Evolutionary conservation across 1,140 invertebrate species (phyloP), one percentile per base, ranked within the genome.

Genomic region (Globodera ellingtonae): DNA sequence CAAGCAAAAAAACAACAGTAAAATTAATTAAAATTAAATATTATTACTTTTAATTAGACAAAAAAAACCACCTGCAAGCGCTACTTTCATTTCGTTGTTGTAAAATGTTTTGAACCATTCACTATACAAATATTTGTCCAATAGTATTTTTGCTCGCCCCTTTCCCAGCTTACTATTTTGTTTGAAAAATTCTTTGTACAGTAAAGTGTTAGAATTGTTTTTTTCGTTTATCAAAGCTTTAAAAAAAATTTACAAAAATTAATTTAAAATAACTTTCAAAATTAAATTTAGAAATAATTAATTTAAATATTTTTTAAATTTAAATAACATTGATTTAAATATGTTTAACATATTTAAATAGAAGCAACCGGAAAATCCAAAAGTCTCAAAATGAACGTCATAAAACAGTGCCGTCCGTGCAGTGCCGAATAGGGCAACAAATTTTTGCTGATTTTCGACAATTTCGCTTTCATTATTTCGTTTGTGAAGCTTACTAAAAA

Each of bases 101-200:
- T 18, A 62, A 62, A 18, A 62, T 18, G 13, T 62, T 62, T 21
- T 6, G 13, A 15, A 10, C 56, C 56, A 62, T 62, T 62, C 56
- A 15, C 56, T 62, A 18, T 62, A 62, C 56, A 62, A 62, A 62
- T 62, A 62, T 62, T 62, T 62, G 56, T 62, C 56, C 56, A 62
- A 62, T 5, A 18, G 4, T 18, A 62, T 62, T 62, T 62, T 62
- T 62, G 56, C 5, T 6, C 56, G 10, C 56, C 56, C n/a, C 18
- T 62, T 62, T 62, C 56, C 56, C 6, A 62, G 6, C 3, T 13
- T 13, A 18, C 21, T 62, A 18, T 62, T 62, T 62, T 62, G 10
- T 62, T 18, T 2, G 0, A 62, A 62, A 13, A 62, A 62, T 62
- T 62, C 18, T 18, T 62, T 62, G 18, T 62, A 62, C 18, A 62